phyloP scores from a whole-genome alignment of 2,113 vertebrate genomes.

The Uria aalge region DNA sequence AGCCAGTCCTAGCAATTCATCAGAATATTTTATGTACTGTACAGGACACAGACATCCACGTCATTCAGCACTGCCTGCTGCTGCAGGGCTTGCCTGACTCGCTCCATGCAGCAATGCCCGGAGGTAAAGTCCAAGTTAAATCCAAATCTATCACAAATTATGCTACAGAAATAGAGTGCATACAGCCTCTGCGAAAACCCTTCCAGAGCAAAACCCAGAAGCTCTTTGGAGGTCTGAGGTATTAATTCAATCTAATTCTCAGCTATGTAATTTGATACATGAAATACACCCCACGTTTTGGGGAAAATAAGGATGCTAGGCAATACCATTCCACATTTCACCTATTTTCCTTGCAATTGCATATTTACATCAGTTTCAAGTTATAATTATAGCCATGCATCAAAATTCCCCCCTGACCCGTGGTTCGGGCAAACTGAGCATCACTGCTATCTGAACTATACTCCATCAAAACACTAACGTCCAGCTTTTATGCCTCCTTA shows the following conservation, averaged over 20 bases:
- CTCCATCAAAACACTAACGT: not conserved
- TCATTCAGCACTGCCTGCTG: not conserved
- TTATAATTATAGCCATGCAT: not conserved
- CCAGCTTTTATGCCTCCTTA: not conserved
- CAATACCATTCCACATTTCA: not conserved
- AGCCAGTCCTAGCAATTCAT: not conserved
- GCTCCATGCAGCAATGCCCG: not conserved
- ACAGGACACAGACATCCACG: not conserved
- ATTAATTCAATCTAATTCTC: not conserved
- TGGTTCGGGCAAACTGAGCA: fast-evolving
- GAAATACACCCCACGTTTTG: fast-evolving
- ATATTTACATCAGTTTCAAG: not conserved
- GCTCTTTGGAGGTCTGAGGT: not conserved
- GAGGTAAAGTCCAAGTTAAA: not conserved
- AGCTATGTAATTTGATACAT: not conserved
- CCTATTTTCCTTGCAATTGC: not conserved
- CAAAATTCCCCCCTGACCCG: not conserved
- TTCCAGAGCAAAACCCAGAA: not conserved
- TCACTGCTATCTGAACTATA: fast-evolving
- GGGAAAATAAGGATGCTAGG: not conserved
- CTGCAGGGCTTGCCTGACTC: not conserved
- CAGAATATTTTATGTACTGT: not conserved
- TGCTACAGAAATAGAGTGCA: not conserved
- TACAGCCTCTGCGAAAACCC: not conserved
- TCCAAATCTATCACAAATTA: not conserved